phyloP scores from a whole-genome alignment of 2,113 vertebrate species.

The Scopus umbretta region DNA sequence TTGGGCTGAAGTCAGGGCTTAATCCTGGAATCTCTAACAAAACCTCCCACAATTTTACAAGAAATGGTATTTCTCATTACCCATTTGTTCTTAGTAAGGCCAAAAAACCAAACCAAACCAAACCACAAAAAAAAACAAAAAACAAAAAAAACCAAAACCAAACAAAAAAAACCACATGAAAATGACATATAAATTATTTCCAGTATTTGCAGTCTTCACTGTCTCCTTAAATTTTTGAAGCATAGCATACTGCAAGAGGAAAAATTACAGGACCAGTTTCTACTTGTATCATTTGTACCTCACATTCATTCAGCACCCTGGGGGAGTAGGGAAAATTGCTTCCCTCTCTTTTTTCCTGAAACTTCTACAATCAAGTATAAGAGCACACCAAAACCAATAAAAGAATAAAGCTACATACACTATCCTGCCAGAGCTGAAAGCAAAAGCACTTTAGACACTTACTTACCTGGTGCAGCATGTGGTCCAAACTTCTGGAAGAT shows the following conservation, averaged over 20 bases:
- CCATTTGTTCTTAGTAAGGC: not conserved
- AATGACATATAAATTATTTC: not conserved
- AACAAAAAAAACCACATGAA: not conserved
- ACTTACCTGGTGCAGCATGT: conserved; percentile 79
- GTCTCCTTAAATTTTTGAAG: not conserved
- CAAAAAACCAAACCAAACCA: too few relatives aligned
- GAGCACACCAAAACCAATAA: not conserved
- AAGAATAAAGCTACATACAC: not conserved
- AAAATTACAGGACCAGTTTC: not conserved
- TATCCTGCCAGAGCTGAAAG: not conserved
- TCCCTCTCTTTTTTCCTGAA: not conserved
- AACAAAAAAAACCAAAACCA: too few relatives aligned
- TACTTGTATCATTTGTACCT: not conserved
- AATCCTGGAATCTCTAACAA: not conserved
- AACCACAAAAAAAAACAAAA: too few relatives aligned
- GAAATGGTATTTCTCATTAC: not conserved
- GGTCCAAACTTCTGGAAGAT: conserved; percentile 76
- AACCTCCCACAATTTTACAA: not conserved
- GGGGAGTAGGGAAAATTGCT: not conserved
- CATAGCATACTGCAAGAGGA: not conserved
- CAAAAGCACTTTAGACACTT: not conserved
- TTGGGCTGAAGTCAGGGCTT: not conserved
- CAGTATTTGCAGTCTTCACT: not conserved
- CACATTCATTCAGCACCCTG: not conserved
- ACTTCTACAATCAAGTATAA: not conserved